Conservation (phyloP, 2,888 invertebrate species). For the Scaptomyza parva region DNA sequence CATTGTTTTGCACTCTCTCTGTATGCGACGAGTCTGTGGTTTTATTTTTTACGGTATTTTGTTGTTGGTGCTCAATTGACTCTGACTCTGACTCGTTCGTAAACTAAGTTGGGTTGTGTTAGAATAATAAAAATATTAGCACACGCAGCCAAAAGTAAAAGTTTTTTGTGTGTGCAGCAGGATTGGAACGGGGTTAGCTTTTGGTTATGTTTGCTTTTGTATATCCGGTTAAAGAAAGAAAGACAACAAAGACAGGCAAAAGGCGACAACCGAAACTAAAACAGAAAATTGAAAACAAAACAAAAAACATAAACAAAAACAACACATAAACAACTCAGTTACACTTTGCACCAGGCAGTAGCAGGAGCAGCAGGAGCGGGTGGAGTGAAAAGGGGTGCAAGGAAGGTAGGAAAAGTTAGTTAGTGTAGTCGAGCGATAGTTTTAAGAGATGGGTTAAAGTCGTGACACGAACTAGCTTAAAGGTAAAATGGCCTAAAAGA, state of each 20-base stretch:
- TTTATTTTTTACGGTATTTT: not conserved
- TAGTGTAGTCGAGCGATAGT: not conserved
- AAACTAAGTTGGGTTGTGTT: too few relatives aligned
- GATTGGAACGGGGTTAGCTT: not conserved
- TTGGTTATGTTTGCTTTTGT: not conserved
- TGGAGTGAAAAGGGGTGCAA: not conserved
- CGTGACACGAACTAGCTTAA: not conserved
- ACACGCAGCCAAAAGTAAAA: slow-evolving; percentile 48
- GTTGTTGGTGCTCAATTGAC: slow-evolving; percentile 26
- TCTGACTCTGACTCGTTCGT: not conserved
- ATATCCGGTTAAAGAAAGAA: slow-evolving; percentile 19
- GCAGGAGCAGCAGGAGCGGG: not conserved
- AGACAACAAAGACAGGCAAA: slow-evolving; percentile 21
- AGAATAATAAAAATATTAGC: slow-evolving; percentile 72
- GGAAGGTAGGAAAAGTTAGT: not conserved
- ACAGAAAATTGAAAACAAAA: slow-evolving; percentile 40
- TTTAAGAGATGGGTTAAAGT: not conserved
- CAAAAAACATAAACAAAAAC: too few relatives aligned
- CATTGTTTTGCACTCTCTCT: slow-evolving; percentile 43
- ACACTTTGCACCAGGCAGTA: slow-evolving; percentile 54
- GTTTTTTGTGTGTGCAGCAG: slow-evolving; percentile 18
- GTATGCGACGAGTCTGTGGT: not conserved
- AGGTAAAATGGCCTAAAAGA: too few relatives aligned
- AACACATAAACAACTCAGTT: slow-evolving; percentile 79
- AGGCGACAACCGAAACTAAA: slow-evolving; percentile 34